Evolutionary conservation across 1,140 invertebrate genomes (phyloP).

Genomic region (Cydia splendana): DNA sequence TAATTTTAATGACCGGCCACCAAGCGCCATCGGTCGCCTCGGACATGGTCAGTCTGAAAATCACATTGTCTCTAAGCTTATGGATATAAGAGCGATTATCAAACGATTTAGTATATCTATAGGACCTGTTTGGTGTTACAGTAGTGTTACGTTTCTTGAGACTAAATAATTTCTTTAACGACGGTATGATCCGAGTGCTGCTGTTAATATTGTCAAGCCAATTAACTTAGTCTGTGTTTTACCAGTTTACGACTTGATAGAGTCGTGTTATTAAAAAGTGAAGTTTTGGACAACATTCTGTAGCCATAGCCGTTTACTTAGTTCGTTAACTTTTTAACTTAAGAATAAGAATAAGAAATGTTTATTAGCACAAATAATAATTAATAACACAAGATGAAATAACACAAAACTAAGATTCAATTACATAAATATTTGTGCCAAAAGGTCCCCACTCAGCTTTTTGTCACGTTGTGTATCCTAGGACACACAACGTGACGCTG

Average conservation of each 20-base stretch:
- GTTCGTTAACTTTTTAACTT: too few relatives aligned
- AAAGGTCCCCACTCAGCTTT: too few relatives aligned
- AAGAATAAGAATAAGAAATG: too few relatives aligned
- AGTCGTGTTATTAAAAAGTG: neutral
- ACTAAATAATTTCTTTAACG: slow-evolving; percentile 29
- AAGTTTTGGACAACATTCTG: neutral
- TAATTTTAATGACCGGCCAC: slow-evolving; percentile 67
- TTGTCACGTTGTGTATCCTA: too few relatives aligned
- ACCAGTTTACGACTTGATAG: slow-evolving; percentile 20
- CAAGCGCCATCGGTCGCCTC: slow-evolving; percentile 41
- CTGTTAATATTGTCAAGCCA: slow-evolving; percentile 27
- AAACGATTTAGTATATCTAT: neutral
- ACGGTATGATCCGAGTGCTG: slow-evolving; percentile 16
- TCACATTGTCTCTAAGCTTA: neutral
- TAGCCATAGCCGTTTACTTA: neutral
- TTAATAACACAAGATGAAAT: too few relatives aligned
- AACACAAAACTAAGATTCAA: too few relatives aligned
- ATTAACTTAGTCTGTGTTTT: slow-evolving; percentile 22
- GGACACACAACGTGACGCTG: too few relatives aligned
- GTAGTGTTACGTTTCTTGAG: slow-evolving; percentile 11
- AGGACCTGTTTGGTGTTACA: neutral
- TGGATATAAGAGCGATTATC: neutral
- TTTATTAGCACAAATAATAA: too few relatives aligned
- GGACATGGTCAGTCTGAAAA: neutral
- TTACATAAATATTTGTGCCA: too few relatives aligned